Conservation (phyloP, 2,888 invertebrate species). For the Dicycla oo region DNA sequence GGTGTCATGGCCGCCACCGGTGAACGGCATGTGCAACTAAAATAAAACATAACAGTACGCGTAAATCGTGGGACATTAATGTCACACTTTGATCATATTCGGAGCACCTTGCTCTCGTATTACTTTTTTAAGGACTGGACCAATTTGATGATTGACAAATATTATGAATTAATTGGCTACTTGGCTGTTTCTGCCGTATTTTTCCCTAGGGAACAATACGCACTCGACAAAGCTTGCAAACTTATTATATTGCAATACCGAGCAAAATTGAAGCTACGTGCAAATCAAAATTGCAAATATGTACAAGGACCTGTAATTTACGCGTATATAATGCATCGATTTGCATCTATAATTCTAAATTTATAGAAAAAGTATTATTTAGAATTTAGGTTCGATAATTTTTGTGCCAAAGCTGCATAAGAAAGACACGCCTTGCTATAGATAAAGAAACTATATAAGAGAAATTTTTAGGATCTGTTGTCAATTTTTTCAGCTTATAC, state of each 20-base stretch:
- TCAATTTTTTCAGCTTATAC: not conserved
- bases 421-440: not conserved
- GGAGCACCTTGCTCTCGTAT: slow-evolving; percentile 52
- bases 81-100: slow-evolving; percentile 62
- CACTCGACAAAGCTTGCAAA: not conserved
- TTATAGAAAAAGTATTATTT: too few species aligned
- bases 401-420: not conserved
- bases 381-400: not conserved
- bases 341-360: not conserved
- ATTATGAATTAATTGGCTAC: slow-evolving; percentile 32
- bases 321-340: slow-evolving; percentile 12
- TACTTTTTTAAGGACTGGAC: slow-evolving; percentile 41
- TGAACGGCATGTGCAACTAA: slow-evolving; percentile 76
- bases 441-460: too few species aligned
- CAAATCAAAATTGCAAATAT: slow-evolving; percentile 29
- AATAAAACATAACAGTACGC: slow-evolving; percentile 74
- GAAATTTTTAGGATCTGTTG: not conserved
- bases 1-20: slow-evolving; percentile 85
- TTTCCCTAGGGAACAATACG: not conserved
- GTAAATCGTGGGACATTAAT: slow-evolving; percentile 69
- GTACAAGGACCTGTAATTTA: not conserved
- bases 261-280: slow-evolving; percentile 31
- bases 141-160: slow-evolving; percentile 42
- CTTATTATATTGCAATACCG: slow-evolving; percentile 10
- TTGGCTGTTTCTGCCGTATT: not conserved